phyloP scores from a whole-genome alignment of 2,888 invertebrate species.

The Alentia gelatinosa region DNA sequence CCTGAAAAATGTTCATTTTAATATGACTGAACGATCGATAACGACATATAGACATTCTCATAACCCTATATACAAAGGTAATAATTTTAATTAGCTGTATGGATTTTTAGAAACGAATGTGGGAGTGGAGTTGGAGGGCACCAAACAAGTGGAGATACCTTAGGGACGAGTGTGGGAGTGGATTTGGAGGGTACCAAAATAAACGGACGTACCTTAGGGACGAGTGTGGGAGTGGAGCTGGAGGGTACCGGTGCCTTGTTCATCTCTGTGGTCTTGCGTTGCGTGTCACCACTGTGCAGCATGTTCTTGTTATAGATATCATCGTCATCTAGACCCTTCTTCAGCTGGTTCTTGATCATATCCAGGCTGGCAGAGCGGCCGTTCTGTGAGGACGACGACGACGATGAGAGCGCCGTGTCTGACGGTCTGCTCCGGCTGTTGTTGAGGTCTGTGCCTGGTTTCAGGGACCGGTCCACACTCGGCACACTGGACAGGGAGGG shows the following conservation, averaged over 20 bases:
- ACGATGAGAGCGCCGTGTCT: neutral
- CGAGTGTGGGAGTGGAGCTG: neutral
- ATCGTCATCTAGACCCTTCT: neutral
- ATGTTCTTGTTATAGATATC: neutral
- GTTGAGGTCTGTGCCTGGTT: neutral
- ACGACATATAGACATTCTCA: no score
- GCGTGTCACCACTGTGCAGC: neutral
- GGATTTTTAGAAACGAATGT: no score
- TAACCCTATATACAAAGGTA: no score
- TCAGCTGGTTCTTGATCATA: constrained; percentile 12
- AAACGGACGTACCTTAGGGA: no score
- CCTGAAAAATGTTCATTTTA: no score
- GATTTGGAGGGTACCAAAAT: no score
- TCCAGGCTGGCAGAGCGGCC: neutral
- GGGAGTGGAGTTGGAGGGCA: no score
- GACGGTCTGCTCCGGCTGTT: neutral
- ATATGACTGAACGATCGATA: no score
- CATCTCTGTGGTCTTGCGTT: neutral
- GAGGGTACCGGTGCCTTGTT: neutral
- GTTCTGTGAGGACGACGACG: neutral
- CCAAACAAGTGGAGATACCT: no score
- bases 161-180: no score
- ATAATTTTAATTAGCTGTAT: no score
- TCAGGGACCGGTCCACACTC: constrained; percentile 55
- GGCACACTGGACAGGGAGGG: constrained; percentile 37